Base-by-base conservation (phyloP, 2,888 invertebrate genomes). In the Chrysolina oricalcia region DNA sequence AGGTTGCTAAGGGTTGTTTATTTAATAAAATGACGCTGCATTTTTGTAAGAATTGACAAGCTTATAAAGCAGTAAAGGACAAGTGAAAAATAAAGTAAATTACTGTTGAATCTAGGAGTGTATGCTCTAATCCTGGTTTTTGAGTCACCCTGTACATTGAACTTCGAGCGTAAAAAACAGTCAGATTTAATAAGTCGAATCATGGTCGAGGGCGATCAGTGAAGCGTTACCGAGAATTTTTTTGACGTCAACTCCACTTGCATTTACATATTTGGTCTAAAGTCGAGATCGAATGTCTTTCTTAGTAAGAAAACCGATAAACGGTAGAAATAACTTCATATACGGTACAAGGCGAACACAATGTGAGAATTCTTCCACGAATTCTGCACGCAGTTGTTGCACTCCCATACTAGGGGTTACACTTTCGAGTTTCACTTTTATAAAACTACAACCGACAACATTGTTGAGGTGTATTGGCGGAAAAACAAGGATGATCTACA, bases 311-410 rank as follows among this genome's bases (percentile, higher is more conserved):
- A 64, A 53, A 65, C 64, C 74, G 43, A 65, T 41, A 72, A 70
- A 71, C 70, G 59, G 72, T 73, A 76, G 75, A 70, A 80, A 78
- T 80, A 76, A 72, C 78, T 79, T 78, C 74, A 76, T 78, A 59
- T 59, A 59, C 59, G 59, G 59, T 59, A 75, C 67, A n/a, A 59
- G 71, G 67, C 69, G 75, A 78, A 74, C 73, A 77, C 74, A 78
- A 81, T 80, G 72, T 74, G 77, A 78, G 81, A 77, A 81, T 79
- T 81, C 78, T 81, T 81, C 79, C 75, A 70, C 77, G 79, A 80
- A 81, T 76, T 75, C 73, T 75, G 62, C 67, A 75, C 72, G 75
- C 72, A 77, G 68, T 27, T 56, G 72, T 63, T 70, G 72, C 70
- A 76, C 76, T 73, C 56, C 81, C 81, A 79, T 81, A 81, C 79